Evolutionary conservation across 2,113 vertebrate genomes (phyloP), one percentile per base, ranked within the genome.

Genomic region (Cynocephalus volans): DNA sequence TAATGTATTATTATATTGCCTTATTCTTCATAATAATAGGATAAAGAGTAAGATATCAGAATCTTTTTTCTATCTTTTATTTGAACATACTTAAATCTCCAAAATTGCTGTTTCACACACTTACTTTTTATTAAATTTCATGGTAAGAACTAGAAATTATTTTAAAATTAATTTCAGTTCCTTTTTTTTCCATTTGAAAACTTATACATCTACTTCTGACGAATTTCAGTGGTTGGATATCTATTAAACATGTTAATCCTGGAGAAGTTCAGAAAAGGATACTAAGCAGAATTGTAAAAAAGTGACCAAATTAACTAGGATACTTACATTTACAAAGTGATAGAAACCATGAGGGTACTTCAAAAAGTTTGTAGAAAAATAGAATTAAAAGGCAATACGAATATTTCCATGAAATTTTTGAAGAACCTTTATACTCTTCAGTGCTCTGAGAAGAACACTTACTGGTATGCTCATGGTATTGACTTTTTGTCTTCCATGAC

Each of bases 91-190:
- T 65, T 90, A 75, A 81, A 52, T 79, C 24, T 84, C 58, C 14
- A 80, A 95, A 97, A 67, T 13, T 81, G 21, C 54, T 75, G 15
- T 82, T 87, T 81, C 36, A 77, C 23, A 90, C 48, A 73, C 60
- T 81, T 73, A 52, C 11, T 94, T 96, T 92, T 92, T 23, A 67
- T 93, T 95, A 76, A 76, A 73, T 77, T 26, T 90, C 83, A 84
- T 76, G 24, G 3, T 79, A 95, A 87, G 26, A 90, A 83, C 67
- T 88, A 75, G 73, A 91, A 76, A 79, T 65, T 90, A 52, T 45
- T 80, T 89, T 70, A 67, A 87, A 17, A 48, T 89, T 95, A 58
- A 75, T 79, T 97, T 48, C 36, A 41, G 3, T 83, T 77, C 36
- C 28, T 70, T 90, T 24, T 41, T 76, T 36, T 50, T 80, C 23